Percentiles rank a stretch among this genome's conserved stretches.
Evolutionary conservation across 1,140 invertebrate genomes (phyloP).

Genomic region (Bradynema listronoti): DNA sequence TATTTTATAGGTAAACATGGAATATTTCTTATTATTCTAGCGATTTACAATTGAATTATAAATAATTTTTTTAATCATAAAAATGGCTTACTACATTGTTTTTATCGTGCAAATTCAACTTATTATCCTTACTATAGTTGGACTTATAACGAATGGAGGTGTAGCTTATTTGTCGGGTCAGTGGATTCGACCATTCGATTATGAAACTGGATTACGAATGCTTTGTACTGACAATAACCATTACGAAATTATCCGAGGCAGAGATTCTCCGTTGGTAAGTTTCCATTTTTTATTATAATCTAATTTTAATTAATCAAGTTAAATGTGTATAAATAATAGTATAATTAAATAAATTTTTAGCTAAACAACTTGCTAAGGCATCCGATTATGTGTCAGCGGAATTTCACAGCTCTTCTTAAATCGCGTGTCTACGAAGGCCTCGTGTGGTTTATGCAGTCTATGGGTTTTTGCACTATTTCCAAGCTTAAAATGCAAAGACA

Average conservation of each 20-base stretch:
- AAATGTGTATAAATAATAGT: neutral
- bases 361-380: slow-evolving; percentile 34
- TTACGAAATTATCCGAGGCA: slow-evolving; percentile 31
- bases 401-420: slow-evolving; percentile 10
- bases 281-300: too few relatives aligned
- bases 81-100: too few relatives aligned
- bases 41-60: too few relatives aligned
- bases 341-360: slow-evolving; percentile 17
- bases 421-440: slow-evolving; percentile 32
- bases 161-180: slow-evolving; percentile 16
- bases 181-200: slow-evolving; percentile 45
- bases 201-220: slow-evolving; percentile 29
- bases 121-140: too few relatives aligned
- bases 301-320: too few relatives aligned
- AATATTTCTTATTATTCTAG: too few relatives aligned
- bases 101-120: too few relatives aligned
- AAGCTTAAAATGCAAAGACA: slow-evolving; percentile 41
- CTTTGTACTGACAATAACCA: slow-evolving; percentile 50
- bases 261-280: slow-evolving; percentile 33
- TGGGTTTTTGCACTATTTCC: slow-evolving; percentile 26
- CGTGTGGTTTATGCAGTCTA: slow-evolving; percentile 49
- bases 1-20: too few relatives aligned
- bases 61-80: too few relatives aligned
- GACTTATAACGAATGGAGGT: too few relatives aligned
- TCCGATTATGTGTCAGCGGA: slow-evolving; percentile 23